Evolutionary conservation across 2,888 invertebrate genomes (phyloP).

Genomic region (Erynnis tages): DNA sequence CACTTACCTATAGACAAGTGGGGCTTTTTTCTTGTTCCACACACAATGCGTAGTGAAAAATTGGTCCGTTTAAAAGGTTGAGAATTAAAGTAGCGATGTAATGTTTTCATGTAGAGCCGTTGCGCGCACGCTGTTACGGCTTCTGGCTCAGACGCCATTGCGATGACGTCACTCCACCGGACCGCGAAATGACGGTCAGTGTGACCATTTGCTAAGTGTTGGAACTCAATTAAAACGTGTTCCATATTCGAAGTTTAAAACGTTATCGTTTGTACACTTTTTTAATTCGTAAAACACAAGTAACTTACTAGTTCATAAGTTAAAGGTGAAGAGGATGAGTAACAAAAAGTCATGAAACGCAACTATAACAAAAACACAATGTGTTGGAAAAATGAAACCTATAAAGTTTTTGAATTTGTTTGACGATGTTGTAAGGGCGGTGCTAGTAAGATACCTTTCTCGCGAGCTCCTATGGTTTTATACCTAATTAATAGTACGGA

Average conservation of each 20-base stretch:
- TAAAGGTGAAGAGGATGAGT: too few species aligned
- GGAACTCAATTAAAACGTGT: conserved; percentile 7
- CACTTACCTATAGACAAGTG: conserved; percentile 61
- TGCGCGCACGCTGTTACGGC: conserved; percentile 57
- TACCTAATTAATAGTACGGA: too few species aligned
- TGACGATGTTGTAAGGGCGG: too few species aligned
- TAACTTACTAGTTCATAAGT: too few species aligned
- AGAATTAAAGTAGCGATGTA: conserved; percentile 54
- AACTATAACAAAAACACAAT: too few species aligned
- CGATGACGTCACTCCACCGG: conserved; percentile 68
- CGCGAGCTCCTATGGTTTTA: too few species aligned
- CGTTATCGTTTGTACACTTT: too few species aligned
- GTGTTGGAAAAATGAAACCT: too few species aligned
- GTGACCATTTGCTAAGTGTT: conserved; percentile 19
- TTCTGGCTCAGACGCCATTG: conserved; percentile 71
- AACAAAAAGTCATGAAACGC: too few species aligned
- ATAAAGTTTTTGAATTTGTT: too few species aligned
- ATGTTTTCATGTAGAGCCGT: conserved; percentile 42
- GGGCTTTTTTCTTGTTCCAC: conserved; percentile 42
- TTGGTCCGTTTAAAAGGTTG: conserved; percentile 36
- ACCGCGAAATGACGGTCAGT: conserved; percentile 39
- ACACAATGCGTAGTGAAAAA: conserved; percentile 43
- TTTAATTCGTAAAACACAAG: too few species aligned
- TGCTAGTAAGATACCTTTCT: too few species aligned
- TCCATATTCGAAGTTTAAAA: neutral